These are phyloP conservation scores for Lasioglossum morio DNA, from an alignment of 2,888 invertebrate genomes.

Conservation along the genomic window DNA sequence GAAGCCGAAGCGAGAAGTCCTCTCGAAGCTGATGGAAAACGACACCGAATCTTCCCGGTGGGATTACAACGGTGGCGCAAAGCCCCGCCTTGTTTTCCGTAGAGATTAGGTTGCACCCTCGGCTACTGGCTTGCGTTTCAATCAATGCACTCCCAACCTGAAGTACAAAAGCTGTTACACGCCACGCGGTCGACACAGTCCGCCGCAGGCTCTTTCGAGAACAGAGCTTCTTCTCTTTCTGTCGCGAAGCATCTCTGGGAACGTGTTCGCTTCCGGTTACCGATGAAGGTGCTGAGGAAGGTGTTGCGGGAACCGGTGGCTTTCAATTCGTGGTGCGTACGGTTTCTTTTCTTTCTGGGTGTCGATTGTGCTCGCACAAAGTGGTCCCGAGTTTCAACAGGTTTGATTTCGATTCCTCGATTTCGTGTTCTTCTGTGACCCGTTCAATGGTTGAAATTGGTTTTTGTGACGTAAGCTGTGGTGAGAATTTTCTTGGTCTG, in stretches of 20 bases:
- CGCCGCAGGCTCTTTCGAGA: conserved; percentile 47
- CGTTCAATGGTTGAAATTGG: background rate
- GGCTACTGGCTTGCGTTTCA: conserved; percentile 82
- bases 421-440: background rate
- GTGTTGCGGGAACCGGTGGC: background rate
- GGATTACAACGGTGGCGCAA: conserved; percentile 48
- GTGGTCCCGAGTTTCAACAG: background rate
- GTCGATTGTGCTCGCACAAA: background rate
- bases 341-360: background rate
- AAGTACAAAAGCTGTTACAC: conserved; percentile 72
- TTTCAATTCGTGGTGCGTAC: background rate
- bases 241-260: background rate
- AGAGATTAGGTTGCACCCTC: conserved; percentile 83
- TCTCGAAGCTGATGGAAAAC: conserved; percentile 59
- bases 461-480: too few relatives aligned
- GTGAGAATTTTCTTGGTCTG: too few relatives aligned
- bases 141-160: conserved; percentile 79
- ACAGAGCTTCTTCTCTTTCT: background rate
- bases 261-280: background rate
- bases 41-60: conserved; percentile 63
- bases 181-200: conserved; percentile 67
- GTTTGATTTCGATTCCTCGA: background rate
- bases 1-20: conserved; percentile 19
- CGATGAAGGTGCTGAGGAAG: background rate
- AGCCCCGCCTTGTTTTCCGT: conserved; percentile 62